Percentiles rank a stretch among this genome's conserved stretches.
Evolutionary conservation across 2,888 invertebrate species (phyloP).

Genomic region (Dromius quadrimaculatus): DNA sequence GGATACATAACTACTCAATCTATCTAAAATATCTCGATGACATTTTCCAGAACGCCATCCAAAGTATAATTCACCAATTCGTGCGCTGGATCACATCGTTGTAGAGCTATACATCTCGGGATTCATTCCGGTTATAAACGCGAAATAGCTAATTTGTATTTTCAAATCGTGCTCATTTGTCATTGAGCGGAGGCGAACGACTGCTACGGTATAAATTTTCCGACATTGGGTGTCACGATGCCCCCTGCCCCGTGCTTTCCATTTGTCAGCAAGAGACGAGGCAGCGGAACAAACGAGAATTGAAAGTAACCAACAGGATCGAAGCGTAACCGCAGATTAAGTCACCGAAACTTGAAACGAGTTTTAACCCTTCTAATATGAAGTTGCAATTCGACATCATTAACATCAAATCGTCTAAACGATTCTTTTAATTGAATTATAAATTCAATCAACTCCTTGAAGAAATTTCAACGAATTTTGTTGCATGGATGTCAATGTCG

Average conservation of each 20-base stretch:
- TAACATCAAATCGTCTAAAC: no score
- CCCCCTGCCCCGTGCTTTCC: slow-evolving; percentile 8
- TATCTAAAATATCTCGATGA: slow-evolving; percentile 11
- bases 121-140: slow-evolving; percentile 29
- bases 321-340: neutral
- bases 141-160: slow-evolving; percentile 41
- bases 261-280: slow-evolving; percentile 17
- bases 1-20: no score
- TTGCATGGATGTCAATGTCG: no score
- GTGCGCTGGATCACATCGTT: neutral
- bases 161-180: slow-evolving; percentile 38
- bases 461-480: no score
- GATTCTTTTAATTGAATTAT: no score
- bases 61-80: slow-evolving; percentile 8
- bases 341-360: slow-evolving; percentile 5
- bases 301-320: slow-evolving; percentile 1
- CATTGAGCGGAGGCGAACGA: slow-evolving; percentile 14
- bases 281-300: neutral
- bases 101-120: neutral
- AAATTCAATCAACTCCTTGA: no score
- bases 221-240: neutral
- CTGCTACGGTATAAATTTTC: slow-evolving; percentile 16
- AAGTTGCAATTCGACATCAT: no score
- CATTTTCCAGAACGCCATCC: slow-evolving; percentile 9
- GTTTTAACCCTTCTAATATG: no score